Evolutionary conservation across 2,888 invertebrate genomes (phyloP).

Genomic region (Bibio marci): DNA sequence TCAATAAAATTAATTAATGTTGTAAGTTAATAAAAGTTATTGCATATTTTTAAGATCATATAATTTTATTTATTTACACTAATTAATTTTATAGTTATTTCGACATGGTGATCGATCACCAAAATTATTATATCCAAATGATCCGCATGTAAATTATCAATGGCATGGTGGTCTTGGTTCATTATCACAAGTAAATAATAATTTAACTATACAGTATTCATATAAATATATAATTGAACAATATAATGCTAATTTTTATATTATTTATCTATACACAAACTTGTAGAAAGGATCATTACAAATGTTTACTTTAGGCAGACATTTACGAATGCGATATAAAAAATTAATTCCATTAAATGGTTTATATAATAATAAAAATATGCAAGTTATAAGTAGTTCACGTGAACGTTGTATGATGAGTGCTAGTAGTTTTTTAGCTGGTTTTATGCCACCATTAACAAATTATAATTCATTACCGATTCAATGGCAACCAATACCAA

Average conservation of each 20-base stretch:
- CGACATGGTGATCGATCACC: conserved; percentile 32
- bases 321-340: conserved; percentile 50
- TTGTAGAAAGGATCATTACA: conserved; percentile 57
- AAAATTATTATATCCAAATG: conserved; percentile 54
- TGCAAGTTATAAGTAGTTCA: conserved; percentile 55
- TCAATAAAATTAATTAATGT: too few species aligned
- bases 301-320: conserved; percentile 54
- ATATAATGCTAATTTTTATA: background rate
- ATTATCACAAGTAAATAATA: conserved; percentile 54
- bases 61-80: too few species aligned
- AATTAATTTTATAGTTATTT: background rate
- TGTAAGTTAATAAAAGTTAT: background rate
- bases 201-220: too few species aligned
- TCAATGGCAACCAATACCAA: conserved; percentile 76
- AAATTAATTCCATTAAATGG: conserved; percentile 41
- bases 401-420: conserved; percentile 75
- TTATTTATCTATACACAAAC: conserved; percentile 12
- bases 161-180: conserved; percentile 76
- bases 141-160: conserved; percentile 53
- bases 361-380: conserved; percentile 39
- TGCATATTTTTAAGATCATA: too few species aligned
- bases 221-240: background rate
- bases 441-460: conserved; percentile 34
- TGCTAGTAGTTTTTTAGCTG: conserved; percentile 63
- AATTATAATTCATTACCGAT: conserved; percentile 27